A percentile compares a stretch with the other conserved stretches of the same genome.
These are phyloP conservation scores for Petrophora chlorosata DNA, from an alignment of 2,888 invertebrate species.

Conservation along the genomic window DNA sequence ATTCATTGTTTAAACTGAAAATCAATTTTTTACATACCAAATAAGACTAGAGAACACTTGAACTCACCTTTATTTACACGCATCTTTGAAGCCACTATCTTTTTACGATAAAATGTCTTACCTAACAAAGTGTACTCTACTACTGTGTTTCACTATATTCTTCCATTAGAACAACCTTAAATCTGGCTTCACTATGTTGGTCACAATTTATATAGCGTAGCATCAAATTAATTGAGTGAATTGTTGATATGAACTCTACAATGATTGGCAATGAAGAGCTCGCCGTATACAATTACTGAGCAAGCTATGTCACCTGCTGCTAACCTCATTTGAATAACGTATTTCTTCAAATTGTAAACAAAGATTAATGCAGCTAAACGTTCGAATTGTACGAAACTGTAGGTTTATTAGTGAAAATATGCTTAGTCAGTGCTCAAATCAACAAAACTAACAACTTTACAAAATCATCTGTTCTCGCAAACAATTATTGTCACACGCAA, in stretches of 20 bases:
- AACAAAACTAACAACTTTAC: conserved; percentile 57
- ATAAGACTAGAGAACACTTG: too few species aligned
- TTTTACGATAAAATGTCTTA: too few species aligned
- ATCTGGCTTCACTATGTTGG: conserved; percentile 2
- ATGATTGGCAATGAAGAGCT: conserved; percentile 24
- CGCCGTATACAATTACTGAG: conserved; percentile 14
- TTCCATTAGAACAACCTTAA: not conserved
- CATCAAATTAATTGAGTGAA: conserved; percentile 16
- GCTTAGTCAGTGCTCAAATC: conserved; percentile 48
- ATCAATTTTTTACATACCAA: too few species aligned
- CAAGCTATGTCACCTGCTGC: conserved; percentile 40
- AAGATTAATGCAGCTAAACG: conserved; percentile 23
- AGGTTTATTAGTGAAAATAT: conserved; percentile 40
- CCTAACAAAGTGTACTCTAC: too few species aligned
- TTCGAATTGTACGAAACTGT: conserved; percentile 17
- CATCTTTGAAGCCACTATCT: conserved; percentile 13
- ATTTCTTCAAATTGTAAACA: conserved; percentile 39
- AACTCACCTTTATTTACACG: conserved; percentile 18
- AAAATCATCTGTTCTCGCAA: conserved; percentile 62
- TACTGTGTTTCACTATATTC: not conserved
- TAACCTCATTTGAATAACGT: conserved; percentile 53
- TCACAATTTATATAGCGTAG: conserved; percentile 9
- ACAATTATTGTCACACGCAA: conserved; percentile 42
- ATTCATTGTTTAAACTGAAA: too few species aligned
- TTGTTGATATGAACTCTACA: conserved; percentile 20